Percentiles rank a stretch among this genome's conserved stretches.
Evolutionary conservation across 2,113 vertebrate genomes (phyloP).

Genomic region (Phasianus colchicus): DNA sequence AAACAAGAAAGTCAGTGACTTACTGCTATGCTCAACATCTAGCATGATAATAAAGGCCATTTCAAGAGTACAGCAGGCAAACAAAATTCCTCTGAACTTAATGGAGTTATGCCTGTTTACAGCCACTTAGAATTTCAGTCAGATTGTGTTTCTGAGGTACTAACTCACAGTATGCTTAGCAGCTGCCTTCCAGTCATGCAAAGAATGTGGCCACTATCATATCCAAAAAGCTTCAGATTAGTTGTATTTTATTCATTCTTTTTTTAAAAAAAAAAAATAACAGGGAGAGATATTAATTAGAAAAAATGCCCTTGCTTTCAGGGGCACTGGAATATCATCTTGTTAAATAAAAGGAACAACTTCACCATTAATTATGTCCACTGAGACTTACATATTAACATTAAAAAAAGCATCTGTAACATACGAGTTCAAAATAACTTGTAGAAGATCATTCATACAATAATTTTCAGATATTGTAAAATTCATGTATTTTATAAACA

Average conservation of each 20-base stretch:
- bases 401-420: not conserved
- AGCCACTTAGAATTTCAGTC: conserved; percentile 4
- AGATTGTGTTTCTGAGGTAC: not conserved
- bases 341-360: conserved; percentile 60
- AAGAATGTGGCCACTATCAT: conserved; percentile 27
- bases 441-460: not conserved
- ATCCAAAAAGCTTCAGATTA: conserved; percentile 1
- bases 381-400: conserved; percentile 53
- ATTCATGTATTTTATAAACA: not conserved
- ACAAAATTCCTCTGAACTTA: conserved; percentile 12
- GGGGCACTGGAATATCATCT: conserved; percentile 47
- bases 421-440: conserved; percentile 57
- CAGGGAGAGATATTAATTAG: conserved; percentile 75
- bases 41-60: conserved; percentile 8
- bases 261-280: too few species aligned
- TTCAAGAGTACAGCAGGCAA: not conserved
- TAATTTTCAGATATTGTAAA: conserved; percentile 6
- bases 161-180: not conserved
- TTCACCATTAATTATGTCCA: conserved; percentile 76
- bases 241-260: not conserved
- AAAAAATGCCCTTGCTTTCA: conserved; percentile 49
- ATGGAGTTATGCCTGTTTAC: conserved; percentile 10
- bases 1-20: conserved; percentile 19
- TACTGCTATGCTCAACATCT: not conserved
- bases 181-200: conserved; percentile 43